Percentiles rank a stretch among this genome's conserved stretches.
Evolutionary conservation across 92 coral and sea anemone genomes (phyloP).

Genomic region (Porites evermanni): DNA sequence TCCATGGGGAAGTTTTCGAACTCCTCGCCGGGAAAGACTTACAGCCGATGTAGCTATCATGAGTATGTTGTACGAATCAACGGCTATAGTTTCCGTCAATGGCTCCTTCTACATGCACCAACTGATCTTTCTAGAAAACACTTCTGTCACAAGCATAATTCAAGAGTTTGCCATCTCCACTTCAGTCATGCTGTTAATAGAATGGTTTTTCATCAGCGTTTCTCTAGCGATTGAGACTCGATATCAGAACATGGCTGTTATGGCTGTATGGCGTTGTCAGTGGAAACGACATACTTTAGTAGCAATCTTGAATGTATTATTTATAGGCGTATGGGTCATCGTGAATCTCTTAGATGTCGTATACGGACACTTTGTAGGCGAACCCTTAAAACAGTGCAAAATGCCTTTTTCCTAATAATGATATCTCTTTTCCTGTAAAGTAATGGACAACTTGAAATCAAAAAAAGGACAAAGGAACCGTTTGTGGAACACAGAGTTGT

Average conservation of each 20-base stretch:
- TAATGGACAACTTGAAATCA: no score
- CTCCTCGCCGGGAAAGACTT: slow-evolving; percentile 53
- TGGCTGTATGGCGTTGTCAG: slow-evolving; percentile 22
- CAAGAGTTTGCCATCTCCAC: background rate
- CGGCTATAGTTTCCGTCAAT: background rate
- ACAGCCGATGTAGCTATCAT: slow-evolving; percentile 8
- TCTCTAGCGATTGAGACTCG: slow-evolving; percentile 49
- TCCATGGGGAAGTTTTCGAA: slow-evolving; percentile 58
- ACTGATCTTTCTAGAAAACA: background rate
- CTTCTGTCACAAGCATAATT: background rate
- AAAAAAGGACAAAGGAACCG: no score
- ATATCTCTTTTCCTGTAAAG: no score
- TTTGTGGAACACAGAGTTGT: no score
- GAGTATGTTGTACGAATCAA: background rate
- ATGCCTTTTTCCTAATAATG: background rate
- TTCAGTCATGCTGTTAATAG: background rate
- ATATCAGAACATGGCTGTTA: slow-evolving; percentile 47
- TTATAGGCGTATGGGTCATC: background rate
- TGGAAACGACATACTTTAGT: background rate
- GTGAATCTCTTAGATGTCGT: background rate
- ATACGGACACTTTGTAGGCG: background rate
- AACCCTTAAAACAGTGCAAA: background rate
- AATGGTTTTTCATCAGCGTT: slow-evolving; percentile 32
- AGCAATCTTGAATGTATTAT: background rate
- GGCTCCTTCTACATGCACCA: background rate